phyloP scores from a whole-genome alignment of 2,113 vertebrate genomes.

The Fukomys damarensis region DNA sequence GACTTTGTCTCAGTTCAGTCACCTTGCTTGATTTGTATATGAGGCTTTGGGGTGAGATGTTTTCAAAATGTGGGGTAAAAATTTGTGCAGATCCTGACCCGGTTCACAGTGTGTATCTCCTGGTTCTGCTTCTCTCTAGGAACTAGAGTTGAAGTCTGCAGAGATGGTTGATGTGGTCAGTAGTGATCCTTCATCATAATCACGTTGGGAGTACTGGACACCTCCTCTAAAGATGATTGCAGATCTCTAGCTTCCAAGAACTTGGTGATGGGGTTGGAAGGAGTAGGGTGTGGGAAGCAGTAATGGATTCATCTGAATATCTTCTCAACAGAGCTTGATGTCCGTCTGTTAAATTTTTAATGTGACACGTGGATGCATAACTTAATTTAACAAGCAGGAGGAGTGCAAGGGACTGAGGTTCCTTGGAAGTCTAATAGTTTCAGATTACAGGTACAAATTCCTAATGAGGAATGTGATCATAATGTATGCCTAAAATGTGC shows the following conservation, averaged over 20 bases:
- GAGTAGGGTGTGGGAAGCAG: neutral
- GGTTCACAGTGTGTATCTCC: neutral
- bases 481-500: too few relatives aligned
- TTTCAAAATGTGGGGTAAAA: conserved; percentile 22
- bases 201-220: neutral
- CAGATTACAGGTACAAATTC: too few relatives aligned
- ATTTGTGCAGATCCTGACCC: neutral
- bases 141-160: neutral
- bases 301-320: neutral
- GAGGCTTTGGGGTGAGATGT: neutral
- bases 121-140: neutral
- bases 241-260: neutral
- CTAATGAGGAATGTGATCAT: too few relatives aligned
- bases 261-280: neutral
- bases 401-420: neutral
- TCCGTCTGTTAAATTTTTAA: neutral
- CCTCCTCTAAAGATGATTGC: neutral
- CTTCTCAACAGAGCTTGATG: neutral
- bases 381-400: neutral
- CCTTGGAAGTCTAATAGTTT: neutral
- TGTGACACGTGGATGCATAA: neutral
- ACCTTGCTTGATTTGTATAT: neutral
- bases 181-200: neutral
- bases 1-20: neutral
- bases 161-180: neutral